Evolutionary conservation across 2,113 vertebrate genomes (phyloP).

Genomic region (Toxotes chatareus): DNA sequence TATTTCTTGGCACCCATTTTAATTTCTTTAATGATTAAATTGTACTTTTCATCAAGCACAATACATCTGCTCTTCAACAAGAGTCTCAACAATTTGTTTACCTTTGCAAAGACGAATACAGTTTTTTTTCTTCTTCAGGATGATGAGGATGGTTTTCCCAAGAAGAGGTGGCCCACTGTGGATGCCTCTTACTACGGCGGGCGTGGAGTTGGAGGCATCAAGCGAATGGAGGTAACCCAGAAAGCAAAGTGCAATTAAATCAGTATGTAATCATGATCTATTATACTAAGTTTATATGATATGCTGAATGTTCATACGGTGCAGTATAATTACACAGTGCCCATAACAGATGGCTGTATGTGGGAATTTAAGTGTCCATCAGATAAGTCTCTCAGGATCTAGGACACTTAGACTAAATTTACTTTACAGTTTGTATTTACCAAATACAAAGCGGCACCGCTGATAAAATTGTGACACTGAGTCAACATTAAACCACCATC

Average conservation of each 20-base stretch:
- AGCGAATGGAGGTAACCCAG: constrained; percentile 94
- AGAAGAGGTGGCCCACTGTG: constrained; percentile 87
- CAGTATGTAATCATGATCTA: background rate
- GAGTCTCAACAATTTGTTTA: background rate
- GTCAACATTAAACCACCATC: background rate
- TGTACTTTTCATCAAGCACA: background rate
- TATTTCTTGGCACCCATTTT: no score
- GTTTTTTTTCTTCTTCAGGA: constrained; percentile 68
- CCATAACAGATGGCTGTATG: background rate
- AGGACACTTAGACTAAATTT: background rate
- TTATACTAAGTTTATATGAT: background rate
- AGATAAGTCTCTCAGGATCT: background rate
- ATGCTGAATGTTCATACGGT: background rate
- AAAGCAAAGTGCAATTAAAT: background rate
- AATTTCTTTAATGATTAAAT: background rate
- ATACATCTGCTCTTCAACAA: background rate
- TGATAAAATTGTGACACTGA: background rate
- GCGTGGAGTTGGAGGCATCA: constrained; percentile 96
- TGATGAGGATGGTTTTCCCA: constrained; percentile 81
- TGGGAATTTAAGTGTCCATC: background rate
- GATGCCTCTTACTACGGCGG: constrained; percentile 98
- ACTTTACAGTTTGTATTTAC: no score
- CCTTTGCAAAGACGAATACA: background rate
- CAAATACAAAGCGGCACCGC: no score
- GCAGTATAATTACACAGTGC: background rate